phyloP scores from a whole-genome alignment of 2,797 vertebrate genomes.

The Tenualosa thibaudeaui region DNA sequence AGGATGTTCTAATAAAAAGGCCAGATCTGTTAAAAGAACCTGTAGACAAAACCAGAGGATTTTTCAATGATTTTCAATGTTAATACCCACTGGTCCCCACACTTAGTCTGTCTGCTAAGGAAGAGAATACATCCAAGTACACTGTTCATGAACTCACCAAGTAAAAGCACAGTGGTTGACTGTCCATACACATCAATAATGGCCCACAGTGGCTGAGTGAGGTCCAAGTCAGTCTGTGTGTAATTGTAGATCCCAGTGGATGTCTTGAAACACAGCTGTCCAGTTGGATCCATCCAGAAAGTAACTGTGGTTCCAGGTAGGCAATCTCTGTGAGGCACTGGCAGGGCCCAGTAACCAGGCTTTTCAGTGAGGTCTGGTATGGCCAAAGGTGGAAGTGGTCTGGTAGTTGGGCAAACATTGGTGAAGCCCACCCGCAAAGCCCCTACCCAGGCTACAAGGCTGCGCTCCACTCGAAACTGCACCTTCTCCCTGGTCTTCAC shows the following conservation, averaged over 20 bases:
- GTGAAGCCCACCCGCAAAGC: conserved; percentile 82
- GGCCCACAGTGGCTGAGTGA: conserved; percentile 74
- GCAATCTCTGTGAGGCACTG: conserved; percentile 54
- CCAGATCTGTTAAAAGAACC: not conserved
- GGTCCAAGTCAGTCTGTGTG: conserved; percentile 55
- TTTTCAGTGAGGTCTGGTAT: conserved; percentile 74
- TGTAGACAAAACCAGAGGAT: not conserved
- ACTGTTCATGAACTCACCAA: conserved; percentile 66
- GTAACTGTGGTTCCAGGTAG: conserved; percentile 55
- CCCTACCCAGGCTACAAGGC: conserved; percentile 59
- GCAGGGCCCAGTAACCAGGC: conserved; percentile 67
- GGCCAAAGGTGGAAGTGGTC: conserved; percentile 65
- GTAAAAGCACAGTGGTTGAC: conserved; percentile 70
- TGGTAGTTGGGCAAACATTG: conserved; percentile 62
- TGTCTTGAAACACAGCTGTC: conserved; percentile 54
- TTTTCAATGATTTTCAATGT: not conserved
- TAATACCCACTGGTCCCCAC: too few species aligned
- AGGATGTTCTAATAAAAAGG: not conserved
- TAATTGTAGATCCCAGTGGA: not conserved
- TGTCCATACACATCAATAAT: conserved; percentile 84
- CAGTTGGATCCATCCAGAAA: conserved; percentile 74
- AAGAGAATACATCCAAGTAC: not conserved
- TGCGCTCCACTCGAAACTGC: conserved; percentile 62
- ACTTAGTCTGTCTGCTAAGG: too few species aligned
- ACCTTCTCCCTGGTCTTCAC: conserved; percentile 67